A percentile compares a stretch with the other conserved stretches of the same genome.
phyloP scores from a whole-genome alignment of 2,113 vertebrate genomes.

The Podilymbus podiceps region DNA sequence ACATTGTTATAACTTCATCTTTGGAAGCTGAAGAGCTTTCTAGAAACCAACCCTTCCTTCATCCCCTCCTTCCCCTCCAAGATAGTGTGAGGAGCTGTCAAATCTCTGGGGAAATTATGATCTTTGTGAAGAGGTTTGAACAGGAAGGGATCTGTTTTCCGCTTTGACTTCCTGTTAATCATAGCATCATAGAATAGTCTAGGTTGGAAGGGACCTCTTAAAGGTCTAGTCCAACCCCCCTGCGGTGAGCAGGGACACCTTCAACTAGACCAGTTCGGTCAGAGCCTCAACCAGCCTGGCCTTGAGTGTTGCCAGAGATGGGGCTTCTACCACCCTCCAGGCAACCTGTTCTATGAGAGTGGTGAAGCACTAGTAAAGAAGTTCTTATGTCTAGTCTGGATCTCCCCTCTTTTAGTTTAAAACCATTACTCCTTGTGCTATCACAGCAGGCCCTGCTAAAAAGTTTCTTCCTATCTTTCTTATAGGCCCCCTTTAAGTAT shows the following conservation, averaged over 20 bases:
- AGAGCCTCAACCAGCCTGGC: accelerated
- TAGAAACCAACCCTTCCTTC: neutral
- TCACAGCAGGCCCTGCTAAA: neutral
- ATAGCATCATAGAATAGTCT: neutral
- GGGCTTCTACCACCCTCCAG: neutral
- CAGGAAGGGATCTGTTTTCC: neutral
- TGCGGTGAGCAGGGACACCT: neutral
- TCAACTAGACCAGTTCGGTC: neutral
- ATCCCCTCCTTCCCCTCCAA: neutral
- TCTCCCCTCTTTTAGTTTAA: neutral
- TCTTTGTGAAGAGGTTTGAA: neutral
- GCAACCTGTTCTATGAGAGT: neutral
- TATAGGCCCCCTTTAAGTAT: neutral
- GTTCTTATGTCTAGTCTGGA: neutral
- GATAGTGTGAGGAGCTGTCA: neutral
- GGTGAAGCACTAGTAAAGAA: no score
- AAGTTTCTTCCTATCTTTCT: neutral
- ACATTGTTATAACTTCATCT: neutral
- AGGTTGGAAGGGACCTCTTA: neutral
- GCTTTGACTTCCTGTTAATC: neutral
- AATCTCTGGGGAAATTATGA: neutral
- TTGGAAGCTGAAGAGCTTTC: neutral
- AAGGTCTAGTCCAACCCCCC: neutral
- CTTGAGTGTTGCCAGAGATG: neutral
- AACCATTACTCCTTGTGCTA: neutral